These are phyloP conservation scores for Eulacestoma nigropectus DNA, from an alignment of 2,113 vertebrate genomes.

Conservation along the genomic window DNA sequence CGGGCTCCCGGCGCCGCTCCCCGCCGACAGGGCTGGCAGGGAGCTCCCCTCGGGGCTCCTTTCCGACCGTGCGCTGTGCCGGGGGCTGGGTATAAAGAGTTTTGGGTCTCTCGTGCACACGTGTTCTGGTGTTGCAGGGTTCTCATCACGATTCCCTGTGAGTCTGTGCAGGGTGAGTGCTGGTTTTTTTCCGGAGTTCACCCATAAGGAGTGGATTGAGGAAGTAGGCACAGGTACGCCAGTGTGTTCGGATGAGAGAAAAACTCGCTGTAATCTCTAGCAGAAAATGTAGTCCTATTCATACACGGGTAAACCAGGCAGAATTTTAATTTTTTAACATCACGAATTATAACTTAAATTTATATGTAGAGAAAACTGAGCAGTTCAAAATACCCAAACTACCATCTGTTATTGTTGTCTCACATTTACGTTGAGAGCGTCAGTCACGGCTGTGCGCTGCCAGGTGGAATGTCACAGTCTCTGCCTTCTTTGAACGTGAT, in stretches of 20 bases:
- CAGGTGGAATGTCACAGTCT: not conserved
- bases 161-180: not conserved
- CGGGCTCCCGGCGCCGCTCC: not conserved
- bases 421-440: accelerated
- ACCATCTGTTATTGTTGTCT: not conserved
- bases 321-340: not conserved
- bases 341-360: not conserved
- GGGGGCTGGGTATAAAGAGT: accelerated
- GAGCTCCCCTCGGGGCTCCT: not conserved
- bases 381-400: not conserved
- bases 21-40: not conserved
- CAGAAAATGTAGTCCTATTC: not conserved
- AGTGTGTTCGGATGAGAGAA: not conserved
- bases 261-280: not conserved
- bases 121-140: not conserved
- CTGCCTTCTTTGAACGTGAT: not conserved
- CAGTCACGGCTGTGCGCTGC: not conserved
- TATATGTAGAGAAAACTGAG: not conserved
- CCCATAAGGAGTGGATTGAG: not conserved
- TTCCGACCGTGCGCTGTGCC: not conserved
- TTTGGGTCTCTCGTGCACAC: accelerated
- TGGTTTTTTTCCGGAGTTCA: not conserved
- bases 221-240: not conserved
- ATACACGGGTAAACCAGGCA: not conserved
- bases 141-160: not conserved